A percentile compares a stretch with the other conserved stretches of the same genome.
phyloP scores from a whole-genome alignment of 2,888 invertebrate species.

The Caenorhabditis parvicauda region DNA sequence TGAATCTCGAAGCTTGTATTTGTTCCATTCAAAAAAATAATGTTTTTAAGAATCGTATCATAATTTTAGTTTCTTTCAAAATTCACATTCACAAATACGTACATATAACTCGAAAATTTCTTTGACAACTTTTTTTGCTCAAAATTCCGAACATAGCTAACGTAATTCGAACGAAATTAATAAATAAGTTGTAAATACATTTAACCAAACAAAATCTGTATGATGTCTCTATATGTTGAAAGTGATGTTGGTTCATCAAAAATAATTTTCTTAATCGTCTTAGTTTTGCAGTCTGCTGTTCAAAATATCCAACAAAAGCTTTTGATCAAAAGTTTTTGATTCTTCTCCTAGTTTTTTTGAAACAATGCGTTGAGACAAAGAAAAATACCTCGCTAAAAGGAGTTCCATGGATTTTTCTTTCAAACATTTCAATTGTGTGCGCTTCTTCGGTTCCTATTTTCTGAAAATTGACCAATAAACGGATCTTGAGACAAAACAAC shows the following conservation, averaged over 20 bases:
- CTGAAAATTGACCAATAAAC: slow-evolving; percentile 24
- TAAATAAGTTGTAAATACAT: not conserved
- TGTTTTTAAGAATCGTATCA: slow-evolving; percentile 2
- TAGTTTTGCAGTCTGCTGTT: not conserved
- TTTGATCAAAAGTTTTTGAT: too few species aligned
- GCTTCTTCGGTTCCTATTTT: slow-evolving; percentile 57
- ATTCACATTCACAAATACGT: not conserved
- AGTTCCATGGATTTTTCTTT: slow-evolving; percentile 50
- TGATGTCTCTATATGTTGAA: too few species aligned
- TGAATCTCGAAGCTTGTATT: slow-evolving; percentile 31
- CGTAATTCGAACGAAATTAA: too few species aligned
- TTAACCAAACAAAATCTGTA: slow-evolving; percentile 13
- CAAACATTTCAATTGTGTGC: slow-evolving; percentile 54
- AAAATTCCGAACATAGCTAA: too few species aligned
- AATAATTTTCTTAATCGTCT: too few species aligned
- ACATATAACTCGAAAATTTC: not conserved
- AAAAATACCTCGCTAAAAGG: slow-evolving; percentile 42
- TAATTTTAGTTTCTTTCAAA: not conserved
- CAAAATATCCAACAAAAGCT: not conserved
- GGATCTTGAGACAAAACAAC: slow-evolving; percentile 10
- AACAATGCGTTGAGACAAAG: too few species aligned
- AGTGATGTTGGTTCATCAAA: too few species aligned
- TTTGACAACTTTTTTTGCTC: not conserved
- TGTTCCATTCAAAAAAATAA: not conserved
- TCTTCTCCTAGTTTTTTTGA: not conserved